Evolutionary conservation across 2,797 vertebrate genomes (phyloP).

Genomic region (Epinephelus awoara): DNA sequence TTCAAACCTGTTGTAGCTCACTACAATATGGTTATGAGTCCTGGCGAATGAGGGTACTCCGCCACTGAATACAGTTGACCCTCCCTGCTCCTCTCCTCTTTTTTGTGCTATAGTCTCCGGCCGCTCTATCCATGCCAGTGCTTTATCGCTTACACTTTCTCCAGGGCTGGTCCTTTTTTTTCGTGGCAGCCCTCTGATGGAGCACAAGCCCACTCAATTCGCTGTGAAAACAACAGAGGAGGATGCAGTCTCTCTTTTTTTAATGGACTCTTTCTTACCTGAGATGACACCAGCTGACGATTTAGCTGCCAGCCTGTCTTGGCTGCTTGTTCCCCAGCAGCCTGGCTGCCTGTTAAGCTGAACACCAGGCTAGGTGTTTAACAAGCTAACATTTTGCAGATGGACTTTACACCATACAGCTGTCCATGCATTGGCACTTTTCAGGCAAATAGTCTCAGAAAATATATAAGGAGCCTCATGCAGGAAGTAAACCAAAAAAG

Average conservation of each 20-base stretch:
- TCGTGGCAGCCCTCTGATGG: constrained; percentile 46
- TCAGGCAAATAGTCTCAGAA: neutral
- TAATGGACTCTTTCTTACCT: constrained; percentile 61
- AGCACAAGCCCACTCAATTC: constrained; percentile 38
- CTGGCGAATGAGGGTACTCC: constrained; percentile 17
- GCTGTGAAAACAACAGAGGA: constrained; percentile 53
- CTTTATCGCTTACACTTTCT: constrained; percentile 51
- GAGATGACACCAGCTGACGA: constrained; percentile 31
- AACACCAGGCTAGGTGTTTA: constrained; percentile 19
- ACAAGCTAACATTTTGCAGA: constrained; percentile 27
- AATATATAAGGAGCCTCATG: neutral
- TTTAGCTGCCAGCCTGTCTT: constrained; percentile 25
- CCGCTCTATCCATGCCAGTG: constrained; percentile 35
- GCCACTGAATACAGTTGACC: constrained; percentile 35
- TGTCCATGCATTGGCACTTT: neutral
- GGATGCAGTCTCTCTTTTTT: constrained; percentile 38
- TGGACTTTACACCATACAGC: constrained; percentile 5
- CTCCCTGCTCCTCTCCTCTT: constrained; percentile 1
- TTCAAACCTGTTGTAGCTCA: constrained; percentile 22
- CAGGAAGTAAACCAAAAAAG: neutral
- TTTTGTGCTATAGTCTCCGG: constrained; percentile 35
- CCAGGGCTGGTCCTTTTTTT: constrained; percentile 35
- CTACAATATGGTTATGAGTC: constrained; percentile 25
- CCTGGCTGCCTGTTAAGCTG: constrained; percentile 21
- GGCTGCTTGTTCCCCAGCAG: constrained; percentile 17